Conservation (phyloP, 2,888 invertebrate species). For the Mongoloraphidia duomilia region DNA sequence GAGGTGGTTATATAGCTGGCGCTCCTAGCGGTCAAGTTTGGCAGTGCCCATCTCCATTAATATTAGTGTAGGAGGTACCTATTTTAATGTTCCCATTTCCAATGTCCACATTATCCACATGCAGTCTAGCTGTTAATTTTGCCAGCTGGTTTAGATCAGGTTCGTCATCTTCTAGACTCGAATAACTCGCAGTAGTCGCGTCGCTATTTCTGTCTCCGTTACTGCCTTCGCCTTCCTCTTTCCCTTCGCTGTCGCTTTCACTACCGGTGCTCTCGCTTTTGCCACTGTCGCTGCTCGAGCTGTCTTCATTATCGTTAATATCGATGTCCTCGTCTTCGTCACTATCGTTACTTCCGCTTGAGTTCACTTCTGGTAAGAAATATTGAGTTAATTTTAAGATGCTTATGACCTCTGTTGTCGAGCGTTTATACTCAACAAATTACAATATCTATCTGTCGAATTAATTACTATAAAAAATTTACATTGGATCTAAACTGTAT, state of each 20-base stretch:
- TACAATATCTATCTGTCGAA: not conserved
- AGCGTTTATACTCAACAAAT: not conserved
- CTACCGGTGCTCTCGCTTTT: constrained; percentile 13
- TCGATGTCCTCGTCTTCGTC: constrained; percentile 9
- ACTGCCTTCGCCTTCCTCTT: constrained; percentile 20
- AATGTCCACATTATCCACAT: constrained; percentile 28
- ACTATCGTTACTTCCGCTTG: constrained; percentile 6
- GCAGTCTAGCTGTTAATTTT: constrained; percentile 27
- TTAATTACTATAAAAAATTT: no score
- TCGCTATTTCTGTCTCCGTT: constrained; percentile 28
- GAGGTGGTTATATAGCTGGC: no score
- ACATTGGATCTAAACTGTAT: no score
- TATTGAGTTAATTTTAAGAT: not conserved
- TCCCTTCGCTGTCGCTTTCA: constrained; percentile 27
- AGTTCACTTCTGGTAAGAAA: constrained; percentile 8
- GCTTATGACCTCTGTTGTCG: no score
- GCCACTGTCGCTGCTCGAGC: constrained; percentile 22
- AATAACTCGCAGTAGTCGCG: constrained; percentile 37
- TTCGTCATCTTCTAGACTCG: constrained; percentile 38
- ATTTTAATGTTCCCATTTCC: constrained; percentile 30
- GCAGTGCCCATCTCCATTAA: no score
- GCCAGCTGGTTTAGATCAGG: constrained; percentile 29
- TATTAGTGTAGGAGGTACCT: constrained; percentile 17
- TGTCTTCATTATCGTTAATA: constrained; percentile 15
- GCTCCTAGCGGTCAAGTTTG: no score